Base-by-base conservation (phyloP, 2,888 invertebrate genomes). In the Cheilosia scutellata region DNA sequence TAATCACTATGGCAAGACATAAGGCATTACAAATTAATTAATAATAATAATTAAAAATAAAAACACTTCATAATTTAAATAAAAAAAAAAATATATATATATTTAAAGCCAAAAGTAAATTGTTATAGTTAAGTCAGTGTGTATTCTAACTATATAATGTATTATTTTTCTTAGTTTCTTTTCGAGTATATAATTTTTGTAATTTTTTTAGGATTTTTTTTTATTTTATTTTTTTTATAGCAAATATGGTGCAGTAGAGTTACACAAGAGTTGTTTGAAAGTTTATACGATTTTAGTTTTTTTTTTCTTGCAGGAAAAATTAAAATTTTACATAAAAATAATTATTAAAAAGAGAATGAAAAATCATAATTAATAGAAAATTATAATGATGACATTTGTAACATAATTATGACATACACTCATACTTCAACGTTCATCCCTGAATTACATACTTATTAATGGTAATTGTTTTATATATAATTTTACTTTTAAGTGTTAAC, bases 1-100 rank as follows among this genome's bases (percentile, higher is more conserved):
- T 86, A 86, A 77, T 76, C 57, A 72, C 86, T 86, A 86, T 86
- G 86, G 86, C 86, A 86, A 86, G 86, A 86, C 86, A 68, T 82
- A 82, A 86, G 76, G 86, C 77, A 55, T 76, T 76, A 51, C 55
- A 86, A 82, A 72, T 72, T 72, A 72, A 4, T 63, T 78, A 7
- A 65, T 79, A 20, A 44, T 55, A 68, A 16, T 11, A 33, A 27
- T n/a, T 40, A 25, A 55, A 58, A 44, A 7, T 16, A 60, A 40
- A 42, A 33, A 20, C 44, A 13, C 9, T 51, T 60, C n/a, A 0
- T 58, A 33, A 31, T 33, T 44, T 16, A 20, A 42, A 40, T 16
- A 13, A 20, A 65, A 9, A 7, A 51, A 31, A 71, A 42, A 58
- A 47, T n/a, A n/a, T n/a, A n/a, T n/a, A 31, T 29, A 63, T 5